Conservation (phyloP, 1,140 invertebrate genomes). For the Zaprionus inermis region DNA sequence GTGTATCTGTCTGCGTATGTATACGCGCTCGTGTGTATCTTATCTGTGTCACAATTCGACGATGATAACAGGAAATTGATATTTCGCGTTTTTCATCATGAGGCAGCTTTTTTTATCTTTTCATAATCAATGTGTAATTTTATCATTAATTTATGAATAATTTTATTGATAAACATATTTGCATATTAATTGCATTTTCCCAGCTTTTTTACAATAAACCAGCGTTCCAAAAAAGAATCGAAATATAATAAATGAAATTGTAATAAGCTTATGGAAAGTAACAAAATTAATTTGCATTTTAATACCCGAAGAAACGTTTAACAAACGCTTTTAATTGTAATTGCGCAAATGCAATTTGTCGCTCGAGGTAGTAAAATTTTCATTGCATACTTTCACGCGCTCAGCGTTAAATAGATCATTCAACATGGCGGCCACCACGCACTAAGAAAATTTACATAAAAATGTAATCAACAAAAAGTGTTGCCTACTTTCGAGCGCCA, state of each 20-base stretch:
- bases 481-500: conserved; percentile 31
- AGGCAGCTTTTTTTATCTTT: background rate
- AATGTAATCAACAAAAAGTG: conserved; percentile 35
- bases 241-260: conserved; percentile 16
- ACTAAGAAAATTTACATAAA: conserved; percentile 31
- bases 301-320: conserved; percentile 20
- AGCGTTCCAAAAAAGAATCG: background rate
- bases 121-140: conserved; percentile 45
- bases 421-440: conserved; percentile 27
- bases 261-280: background rate
- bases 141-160: conserved; percentile 46
- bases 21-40: conserved; percentile 12
- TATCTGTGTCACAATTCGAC: conserved; percentile 36
- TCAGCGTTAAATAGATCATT: conserved; percentile 22
- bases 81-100: conserved; percentile 25
- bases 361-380: background rate
- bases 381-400: conserved; percentile 17
- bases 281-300: conserved; percentile 33
- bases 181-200: conserved; percentile 18
- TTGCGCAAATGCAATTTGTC: conserved; percentile 18
- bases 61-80: conserved; percentile 53
- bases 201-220: conserved; percentile 21
- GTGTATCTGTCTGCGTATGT: conserved; percentile 24
- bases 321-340: conserved; percentile 19
- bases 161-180: conserved; percentile 36